These are phyloP conservation scores for Perithous albicinctus DNA, from an alignment of 2,888 invertebrate genomes.

Conservation along the genomic window DNA sequence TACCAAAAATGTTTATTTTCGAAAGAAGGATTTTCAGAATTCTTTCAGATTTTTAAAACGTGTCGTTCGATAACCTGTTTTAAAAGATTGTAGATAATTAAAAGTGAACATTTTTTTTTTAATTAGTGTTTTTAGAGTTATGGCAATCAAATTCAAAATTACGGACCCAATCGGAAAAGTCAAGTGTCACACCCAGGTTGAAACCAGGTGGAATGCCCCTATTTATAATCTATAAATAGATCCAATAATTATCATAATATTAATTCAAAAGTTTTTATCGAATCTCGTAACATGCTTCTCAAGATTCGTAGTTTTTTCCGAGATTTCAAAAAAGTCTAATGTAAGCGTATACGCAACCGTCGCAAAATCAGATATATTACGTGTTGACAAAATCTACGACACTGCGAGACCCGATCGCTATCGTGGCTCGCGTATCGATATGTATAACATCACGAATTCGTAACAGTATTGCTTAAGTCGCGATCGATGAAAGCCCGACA, in stretches of 20 bases:
- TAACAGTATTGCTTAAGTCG: conserved; percentile 83
- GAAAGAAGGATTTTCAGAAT: no score
- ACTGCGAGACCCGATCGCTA: conserved; percentile 43
- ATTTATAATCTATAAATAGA: no score
- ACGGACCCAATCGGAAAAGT: no score
- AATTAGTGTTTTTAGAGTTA: no score
- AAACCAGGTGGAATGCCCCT: no score
- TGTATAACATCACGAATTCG: conserved; percentile 81
- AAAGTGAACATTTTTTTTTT: no score
- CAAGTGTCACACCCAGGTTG: no score
- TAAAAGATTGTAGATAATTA: no score
- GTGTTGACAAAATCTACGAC: conserved; percentile 10
- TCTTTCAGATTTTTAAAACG: no score
- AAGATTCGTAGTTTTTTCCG: not conserved
- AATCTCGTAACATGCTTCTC: not conserved
- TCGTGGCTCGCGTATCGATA: conserved; percentile 71
- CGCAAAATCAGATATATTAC: conserved; percentile 23
- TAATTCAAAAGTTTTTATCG: not conserved
- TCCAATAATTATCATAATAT: not conserved
- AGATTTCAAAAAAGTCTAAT: conserved; percentile 13
- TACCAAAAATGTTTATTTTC: no score
- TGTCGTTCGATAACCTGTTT: no score
- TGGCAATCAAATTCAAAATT: no score
- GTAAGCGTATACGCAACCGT: not conserved
- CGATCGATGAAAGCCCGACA: conserved; percentile 83